Base-by-base conservation (phyloP, 2,113 vertebrate genomes). In the Tychaedon coryphoeus region DNA sequence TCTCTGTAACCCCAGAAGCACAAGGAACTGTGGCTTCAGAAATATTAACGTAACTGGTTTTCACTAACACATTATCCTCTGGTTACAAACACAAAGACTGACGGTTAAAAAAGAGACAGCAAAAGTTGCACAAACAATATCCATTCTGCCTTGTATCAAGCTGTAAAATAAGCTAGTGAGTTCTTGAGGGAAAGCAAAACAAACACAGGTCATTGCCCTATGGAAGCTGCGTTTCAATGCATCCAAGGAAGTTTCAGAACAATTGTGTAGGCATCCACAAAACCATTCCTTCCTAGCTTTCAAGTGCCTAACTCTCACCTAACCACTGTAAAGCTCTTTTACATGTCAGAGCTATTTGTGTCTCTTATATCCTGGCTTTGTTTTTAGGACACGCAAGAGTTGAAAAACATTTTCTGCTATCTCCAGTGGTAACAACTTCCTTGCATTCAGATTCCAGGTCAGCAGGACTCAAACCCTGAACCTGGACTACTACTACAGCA, bases 361-460 rank as follows among this genome's bases (percentile, higher is more conserved):
- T 93, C 86, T 89, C 72, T 64, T 47, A 91, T 90, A 96, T 94
- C 92, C 94, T 95, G 90, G 85, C 90, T 96, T 97, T 97, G 94
- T 96, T 96, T 88, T 88, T 48, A 80, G 93, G 72, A 90, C 9
- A 7, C 13, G 14, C 24, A 86, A 84, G 53, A 90, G 10, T 3
- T 28, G 36, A 86, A 88, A 95, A 95, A 90, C 60, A 96, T 92
- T 88, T 90, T 86, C 67, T 91, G 73, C 88, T 95, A 83, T 95
- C 87, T 94, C 28, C 79, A 77, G 48, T 2, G 9, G 64, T 71
- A 92, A 90, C 16, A 77, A 84, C 72, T 96, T 96, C 90, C 94
- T 96, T 86, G 78, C 75, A 96, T 92, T 94, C 90, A 96, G 58
- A n/a, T 15, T 61, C 0, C 3, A 54, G 56, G 60, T 76, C 70